A percentile compares a stretch with the other conserved stretches of the same genome.
These are phyloP conservation scores for Isaurus tuberculatus DNA, from an alignment of 92 coral and sea anemone genomes.

Conservation along the genomic window DNA sequence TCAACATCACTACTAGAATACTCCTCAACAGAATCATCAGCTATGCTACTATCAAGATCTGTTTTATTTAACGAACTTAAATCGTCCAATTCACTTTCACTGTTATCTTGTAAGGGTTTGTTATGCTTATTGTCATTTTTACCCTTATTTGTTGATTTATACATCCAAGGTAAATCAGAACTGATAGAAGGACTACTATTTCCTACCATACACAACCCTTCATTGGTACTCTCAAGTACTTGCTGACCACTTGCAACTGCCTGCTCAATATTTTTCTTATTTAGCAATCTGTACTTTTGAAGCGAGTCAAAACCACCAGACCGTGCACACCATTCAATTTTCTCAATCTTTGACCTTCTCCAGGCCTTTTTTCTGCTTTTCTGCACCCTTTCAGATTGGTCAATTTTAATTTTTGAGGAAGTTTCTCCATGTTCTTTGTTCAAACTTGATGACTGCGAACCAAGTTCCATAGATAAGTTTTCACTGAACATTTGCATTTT, in stretches of 20 bases:
- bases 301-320: constrained; percentile 58
- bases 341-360: constrained; percentile 62
- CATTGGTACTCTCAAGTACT: background rate
- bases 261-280: constrained; percentile 40
- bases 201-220: background rate
- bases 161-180: background rate
- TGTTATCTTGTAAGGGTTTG: background rate
- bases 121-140: background rate
- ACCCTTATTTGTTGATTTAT: background rate
- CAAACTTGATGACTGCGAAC: background rate
- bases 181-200: background rate
- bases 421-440: background rate
- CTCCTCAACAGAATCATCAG: constrained; percentile 38
- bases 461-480: constrained; percentile 1
- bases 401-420: background rate
- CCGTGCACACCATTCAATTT: constrained; percentile 79
- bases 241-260: constrained; percentile 27
- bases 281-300: constrained; percentile 49
- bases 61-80: background rate
- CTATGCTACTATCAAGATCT: constrained; percentile 23
- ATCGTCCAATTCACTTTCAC: constrained; percentile 21
- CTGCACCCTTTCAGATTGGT: background rate
- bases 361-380: constrained; percentile 17
- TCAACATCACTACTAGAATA: constrained; percentile 37
- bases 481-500: constrained; percentile 14